Conservation (phyloP, 2,797 vertebrate genomes). For the Parauchenoglanis ngamensis region DNA sequence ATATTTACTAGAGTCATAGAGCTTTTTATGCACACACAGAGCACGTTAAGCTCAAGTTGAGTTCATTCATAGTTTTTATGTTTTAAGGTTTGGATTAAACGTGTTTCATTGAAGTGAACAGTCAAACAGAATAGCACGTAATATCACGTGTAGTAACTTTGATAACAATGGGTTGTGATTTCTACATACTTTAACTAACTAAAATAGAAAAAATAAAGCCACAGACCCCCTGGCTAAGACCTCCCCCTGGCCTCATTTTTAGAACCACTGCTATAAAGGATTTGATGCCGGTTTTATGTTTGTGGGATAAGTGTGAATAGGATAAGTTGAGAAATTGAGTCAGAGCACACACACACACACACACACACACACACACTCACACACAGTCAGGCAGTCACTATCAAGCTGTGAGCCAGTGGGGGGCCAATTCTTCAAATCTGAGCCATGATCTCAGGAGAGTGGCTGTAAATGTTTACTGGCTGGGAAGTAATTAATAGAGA, state of each 20-base stretch:
- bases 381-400: conserved; percentile 63
- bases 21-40: background rate
- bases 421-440: conserved; percentile 72
- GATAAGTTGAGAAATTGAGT: conserved; percentile 60
- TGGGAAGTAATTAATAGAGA: conserved; percentile 62
- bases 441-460: conserved; percentile 70
- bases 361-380: conserved; percentile 62
- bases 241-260: background rate
- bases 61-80: background rate
- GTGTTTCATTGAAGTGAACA: background rate
- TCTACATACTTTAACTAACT: background rate
- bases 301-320: conserved; percentile 35
- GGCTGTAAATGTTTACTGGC: conserved; percentile 77
- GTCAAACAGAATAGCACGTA: background rate
- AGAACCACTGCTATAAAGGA: background rate
- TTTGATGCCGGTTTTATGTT: conserved; percentile 38
- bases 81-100: background rate
- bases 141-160: background rate
- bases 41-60: background rate
- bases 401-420: conserved; percentile 76
- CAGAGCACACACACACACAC: conserved; percentile 60
- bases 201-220: background rate
- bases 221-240: background rate
- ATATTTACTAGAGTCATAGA: background rate
- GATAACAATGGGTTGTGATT: background rate